These are phyloP conservation scores for Heliconius erato DNA, from an alignment of 2,888 invertebrate genomes.

Conservation along the genomic window DNA sequence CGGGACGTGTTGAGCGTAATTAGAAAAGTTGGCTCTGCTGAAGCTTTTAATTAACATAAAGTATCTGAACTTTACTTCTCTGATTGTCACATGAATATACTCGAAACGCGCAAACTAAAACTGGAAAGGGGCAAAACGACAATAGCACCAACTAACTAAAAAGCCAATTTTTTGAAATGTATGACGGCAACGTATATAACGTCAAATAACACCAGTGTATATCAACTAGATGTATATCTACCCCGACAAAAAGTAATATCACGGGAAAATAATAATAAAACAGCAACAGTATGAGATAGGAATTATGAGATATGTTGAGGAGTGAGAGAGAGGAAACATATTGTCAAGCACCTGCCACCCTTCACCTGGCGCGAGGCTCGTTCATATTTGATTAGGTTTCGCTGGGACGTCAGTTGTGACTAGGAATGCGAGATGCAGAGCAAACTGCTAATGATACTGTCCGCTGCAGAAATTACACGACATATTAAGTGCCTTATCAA, in stretches of 20 bases:
- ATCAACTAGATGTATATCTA: slow-evolving; percentile 73
- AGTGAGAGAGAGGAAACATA: slow-evolving; percentile 68
- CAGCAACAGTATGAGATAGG: slow-evolving; percentile 62
- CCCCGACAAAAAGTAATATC: slow-evolving; percentile 69
- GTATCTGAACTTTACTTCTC: slow-evolving; percentile 52
- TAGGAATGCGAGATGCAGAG: slow-evolving; percentile 59
- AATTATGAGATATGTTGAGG: slow-evolving; percentile 56
- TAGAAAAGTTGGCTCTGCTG: slow-evolving; percentile 41
- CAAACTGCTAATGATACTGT: slow-evolving; percentile 50
- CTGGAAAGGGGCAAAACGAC: slow-evolving; percentile 68
- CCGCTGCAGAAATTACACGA: slow-evolving; percentile 38
- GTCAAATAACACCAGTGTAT: slow-evolving; percentile 69
- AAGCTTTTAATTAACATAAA: slow-evolving; percentile 66
- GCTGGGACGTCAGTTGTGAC: slow-evolving; percentile 73
- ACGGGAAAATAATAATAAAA: slow-evolving; percentile 65
- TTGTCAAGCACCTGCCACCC: slow-evolving; percentile 79
- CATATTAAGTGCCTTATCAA: slow-evolving; percentile 41
- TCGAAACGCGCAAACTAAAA: slow-evolving; percentile 56
- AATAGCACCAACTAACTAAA: slow-evolving; percentile 66
- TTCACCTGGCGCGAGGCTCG: slow-evolving; percentile 76
- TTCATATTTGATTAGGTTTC: slow-evolving; percentile 83
- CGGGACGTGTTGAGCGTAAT: slow-evolving; percentile 32
- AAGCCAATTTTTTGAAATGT: slow-evolving; percentile 74
- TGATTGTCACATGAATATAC: slow-evolving; percentile 53
- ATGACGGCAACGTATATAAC: slow-evolving; percentile 68